Conservation (phyloP, 2,888 invertebrate genomes). For the Agrilus cyanescens region DNA sequence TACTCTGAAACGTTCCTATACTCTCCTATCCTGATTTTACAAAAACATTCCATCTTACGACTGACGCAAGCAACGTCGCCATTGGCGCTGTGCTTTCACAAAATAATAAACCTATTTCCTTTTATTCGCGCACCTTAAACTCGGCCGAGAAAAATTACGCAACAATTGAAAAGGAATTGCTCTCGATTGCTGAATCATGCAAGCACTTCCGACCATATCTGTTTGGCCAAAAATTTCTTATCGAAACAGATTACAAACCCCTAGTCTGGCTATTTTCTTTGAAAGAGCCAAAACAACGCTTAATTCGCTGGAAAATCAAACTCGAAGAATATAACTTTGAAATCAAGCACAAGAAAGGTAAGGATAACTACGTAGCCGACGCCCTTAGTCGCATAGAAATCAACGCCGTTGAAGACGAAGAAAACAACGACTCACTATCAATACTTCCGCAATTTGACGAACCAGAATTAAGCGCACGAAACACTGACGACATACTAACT, state of each 20-base stretch:
- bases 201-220: slow-evolving; percentile 7
- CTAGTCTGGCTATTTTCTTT: slow-evolving; percentile 4
- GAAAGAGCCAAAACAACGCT: slow-evolving; percentile 1
- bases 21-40: slow-evolving; percentile 9
- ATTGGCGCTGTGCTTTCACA: slow-evolving; percentile 4
- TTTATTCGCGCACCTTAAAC: slow-evolving; percentile 6
- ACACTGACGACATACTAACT: too few relatives aligned
- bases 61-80: slow-evolving; percentile 8
- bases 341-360: slow-evolving; percentile 4
- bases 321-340: slow-evolving; percentile 4
- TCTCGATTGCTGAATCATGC: slow-evolving; percentile 2
- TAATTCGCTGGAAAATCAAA: slow-evolving; percentile 5
- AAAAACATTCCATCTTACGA: slow-evolving; percentile 7
- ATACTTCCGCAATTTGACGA: too few relatives aligned
- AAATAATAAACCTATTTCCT: slow-evolving; percentile 6
- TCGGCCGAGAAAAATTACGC: slow-evolving; percentile 6
- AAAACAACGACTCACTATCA: too few relatives aligned
- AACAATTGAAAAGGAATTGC: slow-evolving; percentile 5
- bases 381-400: slow-evolving; percentile 4
- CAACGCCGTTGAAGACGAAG: background rate
- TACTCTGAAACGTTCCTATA: slow-evolving; percentile 4
- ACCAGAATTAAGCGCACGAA: too few relatives aligned
- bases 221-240: slow-evolving; percentile 7
- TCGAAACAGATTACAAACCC: slow-evolving; percentile 7
- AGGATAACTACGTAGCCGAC: slow-evolving; percentile 5